Evolutionary conservation across 2,888 invertebrate species (phyloP).

Genomic region (Drosophila histrio): DNA sequence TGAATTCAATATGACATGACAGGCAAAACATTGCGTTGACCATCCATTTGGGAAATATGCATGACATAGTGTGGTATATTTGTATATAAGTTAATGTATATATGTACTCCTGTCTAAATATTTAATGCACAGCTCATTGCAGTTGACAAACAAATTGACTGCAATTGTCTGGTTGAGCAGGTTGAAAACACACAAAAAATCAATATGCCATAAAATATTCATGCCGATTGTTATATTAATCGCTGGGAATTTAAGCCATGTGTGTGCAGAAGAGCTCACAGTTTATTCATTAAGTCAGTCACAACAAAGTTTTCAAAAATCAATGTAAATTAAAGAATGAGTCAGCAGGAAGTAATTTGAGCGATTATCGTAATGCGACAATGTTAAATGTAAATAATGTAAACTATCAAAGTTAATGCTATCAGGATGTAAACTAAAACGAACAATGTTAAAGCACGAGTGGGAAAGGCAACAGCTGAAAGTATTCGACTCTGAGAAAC

Average conservation of each 20-base stretch:
- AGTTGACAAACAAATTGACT: slow-evolving; percentile 51
- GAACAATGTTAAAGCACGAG: slow-evolving; percentile 3
- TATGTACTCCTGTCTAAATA: slow-evolving; percentile 45
- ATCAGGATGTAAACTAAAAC: neutral
- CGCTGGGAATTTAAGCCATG: slow-evolving; percentile 51
- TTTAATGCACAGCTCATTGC: slow-evolving; percentile 50
- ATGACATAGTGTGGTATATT: neutral
- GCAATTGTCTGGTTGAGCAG: slow-evolving; percentile 45
- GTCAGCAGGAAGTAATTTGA: neutral
- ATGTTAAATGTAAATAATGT: neutral
- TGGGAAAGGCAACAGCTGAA: too few species aligned
- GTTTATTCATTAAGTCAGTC: neutral
- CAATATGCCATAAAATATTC: slow-evolving; percentile 61
- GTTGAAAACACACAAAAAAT: slow-evolving; percentile 49
- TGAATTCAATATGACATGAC: slow-evolving; percentile 45
- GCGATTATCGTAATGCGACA: slow-evolving; percentile 4
- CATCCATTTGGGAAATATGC: slow-evolving; percentile 28
- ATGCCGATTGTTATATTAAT: slow-evolving; percentile 23
- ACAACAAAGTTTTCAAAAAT: slow-evolving; percentile 29
- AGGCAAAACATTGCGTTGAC: slow-evolving; percentile 41
- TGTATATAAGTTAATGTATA: neutral
- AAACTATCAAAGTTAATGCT: neutral
- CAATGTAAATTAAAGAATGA: slow-evolving; percentile 23
- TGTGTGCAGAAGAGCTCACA: slow-evolving; percentile 7
- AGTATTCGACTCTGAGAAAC: too few species aligned